These are phyloP conservation scores for Cyanoderma ruficeps DNA, from an alignment of 2,113 vertebrate species.

Conservation along the genomic window DNA sequence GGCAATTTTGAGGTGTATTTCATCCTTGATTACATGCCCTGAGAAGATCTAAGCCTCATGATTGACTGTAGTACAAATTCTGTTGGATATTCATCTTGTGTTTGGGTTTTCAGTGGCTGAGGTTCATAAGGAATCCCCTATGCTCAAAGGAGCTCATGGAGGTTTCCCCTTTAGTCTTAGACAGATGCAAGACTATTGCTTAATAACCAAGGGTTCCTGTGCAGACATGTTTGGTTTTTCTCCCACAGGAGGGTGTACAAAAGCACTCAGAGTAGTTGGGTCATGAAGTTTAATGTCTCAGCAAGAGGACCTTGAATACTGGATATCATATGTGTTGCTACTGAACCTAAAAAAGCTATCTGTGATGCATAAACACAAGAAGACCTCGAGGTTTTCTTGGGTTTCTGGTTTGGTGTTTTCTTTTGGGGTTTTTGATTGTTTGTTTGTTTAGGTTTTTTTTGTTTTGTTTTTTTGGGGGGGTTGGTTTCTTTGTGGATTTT, in stretches of 20 bases:
- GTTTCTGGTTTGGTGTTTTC: not conserved
- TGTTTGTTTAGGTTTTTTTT: no score
- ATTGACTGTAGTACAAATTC: not conserved
- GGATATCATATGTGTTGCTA: not conserved
- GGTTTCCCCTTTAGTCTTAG: not conserved
- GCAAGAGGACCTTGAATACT: not conserved
- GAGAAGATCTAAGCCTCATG: not conserved
- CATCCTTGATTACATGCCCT: not conserved
- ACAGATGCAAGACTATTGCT: not conserved
- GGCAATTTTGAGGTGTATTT: not conserved
- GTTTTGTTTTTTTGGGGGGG: no score
- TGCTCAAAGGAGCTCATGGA: not conserved
- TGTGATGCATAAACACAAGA: not conserved
- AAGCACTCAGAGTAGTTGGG: not conserved
- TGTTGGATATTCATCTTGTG: not conserved
- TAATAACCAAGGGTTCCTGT: not conserved
- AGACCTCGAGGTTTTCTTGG: rapidly evolving
- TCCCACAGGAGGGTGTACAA: not conserved
- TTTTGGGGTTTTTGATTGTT: no score
- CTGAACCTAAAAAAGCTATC: not conserved
- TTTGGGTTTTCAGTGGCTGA: not conserved
- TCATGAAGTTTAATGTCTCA: not conserved
- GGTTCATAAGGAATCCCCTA: not conserved
- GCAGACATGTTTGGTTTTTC: not conserved
- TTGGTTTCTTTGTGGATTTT: no score